phyloP scores from a whole-genome alignment of 2,113 vertebrate species.

The Heloderma charlesbogerti region DNA sequence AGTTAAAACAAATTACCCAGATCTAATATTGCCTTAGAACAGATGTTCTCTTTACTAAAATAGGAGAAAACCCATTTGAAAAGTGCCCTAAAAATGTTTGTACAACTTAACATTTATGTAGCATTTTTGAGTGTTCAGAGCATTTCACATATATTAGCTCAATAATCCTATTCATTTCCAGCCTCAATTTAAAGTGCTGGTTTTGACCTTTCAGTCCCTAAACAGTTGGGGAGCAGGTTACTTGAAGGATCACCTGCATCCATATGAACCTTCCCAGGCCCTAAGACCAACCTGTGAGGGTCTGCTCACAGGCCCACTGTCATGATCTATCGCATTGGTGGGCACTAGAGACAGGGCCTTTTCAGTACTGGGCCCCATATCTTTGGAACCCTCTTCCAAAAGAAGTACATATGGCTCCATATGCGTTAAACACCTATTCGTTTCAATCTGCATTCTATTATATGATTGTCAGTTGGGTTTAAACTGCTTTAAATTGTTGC shows the following conservation, averaged over 20 bases:
- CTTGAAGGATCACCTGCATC: not conserved
- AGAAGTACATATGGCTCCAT: not conserved
- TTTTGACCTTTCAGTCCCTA: not conserved
- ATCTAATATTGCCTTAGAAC: conserved; percentile 57
- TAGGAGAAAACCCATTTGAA: conserved; percentile 42
- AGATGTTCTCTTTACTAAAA: conserved; percentile 55
- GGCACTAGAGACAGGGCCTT: not conserved
- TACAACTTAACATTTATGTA: conserved; percentile 19
- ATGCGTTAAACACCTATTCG: not conserved
- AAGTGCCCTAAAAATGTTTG: conserved; percentile 6
- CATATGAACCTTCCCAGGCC: not conserved
- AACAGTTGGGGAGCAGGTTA: not conserved
- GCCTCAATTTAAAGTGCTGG: not conserved
- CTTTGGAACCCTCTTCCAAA: not conserved
- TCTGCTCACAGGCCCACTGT: not conserved
- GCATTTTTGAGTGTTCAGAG: not conserved
- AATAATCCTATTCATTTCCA: not conserved
- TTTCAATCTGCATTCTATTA: not conserved
- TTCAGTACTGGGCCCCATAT: not conserved
- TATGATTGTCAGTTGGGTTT: not conserved
- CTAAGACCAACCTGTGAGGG: not conserved
- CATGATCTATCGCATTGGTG: not conserved
- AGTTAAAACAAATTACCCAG: conserved; percentile 30
- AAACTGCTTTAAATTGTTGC: not conserved
- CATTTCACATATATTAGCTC: conserved; percentile 1